Percentiles rank a stretch among this genome's conserved stretches.
Evolutionary conservation across 2,888 invertebrate genomes (phyloP).

Genomic region (Tortrix viridana): DNA sequence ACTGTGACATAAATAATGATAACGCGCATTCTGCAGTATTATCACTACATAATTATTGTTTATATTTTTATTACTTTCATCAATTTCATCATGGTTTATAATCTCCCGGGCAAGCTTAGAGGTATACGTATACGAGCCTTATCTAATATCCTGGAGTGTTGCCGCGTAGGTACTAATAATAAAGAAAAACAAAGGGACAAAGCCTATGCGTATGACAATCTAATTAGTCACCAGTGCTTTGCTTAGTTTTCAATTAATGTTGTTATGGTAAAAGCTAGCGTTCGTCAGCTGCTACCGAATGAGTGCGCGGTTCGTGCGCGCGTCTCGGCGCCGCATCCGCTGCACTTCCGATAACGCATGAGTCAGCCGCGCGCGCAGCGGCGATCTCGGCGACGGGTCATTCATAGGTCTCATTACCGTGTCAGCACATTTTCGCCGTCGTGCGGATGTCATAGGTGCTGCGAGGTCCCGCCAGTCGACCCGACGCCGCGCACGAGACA

Average conservation of each 20-base stretch:
- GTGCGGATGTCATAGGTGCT: constrained; percentile 54
- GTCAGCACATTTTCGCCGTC: constrained; percentile 60
- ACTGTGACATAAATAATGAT: constrained; percentile 12
- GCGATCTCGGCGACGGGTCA: constrained; percentile 61
- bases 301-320: constrained; percentile 52
- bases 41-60: constrained; percentile 25
- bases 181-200: constrained; percentile 72
- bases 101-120: constrained; percentile 12
- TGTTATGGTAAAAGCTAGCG: constrained; percentile 67
- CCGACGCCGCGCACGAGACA: constrained; percentile 54
- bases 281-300: constrained; percentile 69
- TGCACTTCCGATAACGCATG: constrained; percentile 77
- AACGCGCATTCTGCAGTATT: constrained; percentile 12
- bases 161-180: constrained; percentile 23
- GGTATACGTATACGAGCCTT: constrained; percentile 10
- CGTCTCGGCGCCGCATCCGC: constrained; percentile 70
- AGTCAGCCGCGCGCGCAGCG: constrained; percentile 59
- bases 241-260: constrained; percentile 62
- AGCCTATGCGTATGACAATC: constrained; percentile 64
- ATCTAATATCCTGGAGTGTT: constrained; percentile 33
- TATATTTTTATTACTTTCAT: constrained; percentile 26
- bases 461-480: constrained; percentile 50
- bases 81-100: constrained; percentile 23
- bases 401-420: constrained; percentile 55
- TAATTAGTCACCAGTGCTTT: constrained; percentile 71